These are phyloP conservation scores for Drosophila acutilabella DNA, from an alignment of 2,888 invertebrate genomes.

Conservation along the genomic window DNA sequence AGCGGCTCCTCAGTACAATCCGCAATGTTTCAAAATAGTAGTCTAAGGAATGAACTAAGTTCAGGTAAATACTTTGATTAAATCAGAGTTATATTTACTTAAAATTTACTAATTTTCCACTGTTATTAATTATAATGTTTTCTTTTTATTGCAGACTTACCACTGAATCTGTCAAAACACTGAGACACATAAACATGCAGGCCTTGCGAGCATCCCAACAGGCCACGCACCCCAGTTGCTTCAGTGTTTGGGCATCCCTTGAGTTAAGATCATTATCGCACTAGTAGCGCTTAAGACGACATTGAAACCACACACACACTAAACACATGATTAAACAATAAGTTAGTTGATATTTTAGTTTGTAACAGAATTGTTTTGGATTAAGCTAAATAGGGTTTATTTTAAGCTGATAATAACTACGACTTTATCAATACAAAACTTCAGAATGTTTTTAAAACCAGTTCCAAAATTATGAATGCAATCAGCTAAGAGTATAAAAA, in stretches of 20 bases:
- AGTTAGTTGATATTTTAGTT: constrained; percentile 71
- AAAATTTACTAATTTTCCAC: too few species aligned
- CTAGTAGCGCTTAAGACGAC: constrained; percentile 73
- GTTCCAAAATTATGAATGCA: constrained; percentile 62
- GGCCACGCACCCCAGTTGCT: constrained; percentile 44
- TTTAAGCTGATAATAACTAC: constrained; percentile 41
- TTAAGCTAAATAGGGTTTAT: constrained; percentile 66
- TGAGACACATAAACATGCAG: constrained; percentile 74
- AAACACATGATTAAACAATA: constrained; percentile 59
- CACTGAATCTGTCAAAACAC: constrained; percentile 95
- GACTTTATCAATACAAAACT: constrained; percentile 37
- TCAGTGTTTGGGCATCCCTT: constrained; percentile 63
- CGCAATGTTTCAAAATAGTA: constrained; percentile 83
- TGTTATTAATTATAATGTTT: too few species aligned
- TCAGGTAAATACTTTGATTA: constrained; percentile 75
- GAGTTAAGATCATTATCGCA: constrained; percentile 74
- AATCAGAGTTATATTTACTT: too few species aligned
- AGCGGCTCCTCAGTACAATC: constrained; percentile 64
- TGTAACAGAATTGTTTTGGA: constrained; percentile 71
- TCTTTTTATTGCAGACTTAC: constrained; percentile 90
- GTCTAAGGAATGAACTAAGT: constrained; percentile 85
- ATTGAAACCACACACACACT: constrained; percentile 60
- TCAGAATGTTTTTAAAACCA: constrained; percentile 43
- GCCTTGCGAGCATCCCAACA: neutral
- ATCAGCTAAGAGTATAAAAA: constrained; percentile 41